Base-by-base conservation (phyloP, 2,888 invertebrate species). In the Craniophora ligustri region DNA sequence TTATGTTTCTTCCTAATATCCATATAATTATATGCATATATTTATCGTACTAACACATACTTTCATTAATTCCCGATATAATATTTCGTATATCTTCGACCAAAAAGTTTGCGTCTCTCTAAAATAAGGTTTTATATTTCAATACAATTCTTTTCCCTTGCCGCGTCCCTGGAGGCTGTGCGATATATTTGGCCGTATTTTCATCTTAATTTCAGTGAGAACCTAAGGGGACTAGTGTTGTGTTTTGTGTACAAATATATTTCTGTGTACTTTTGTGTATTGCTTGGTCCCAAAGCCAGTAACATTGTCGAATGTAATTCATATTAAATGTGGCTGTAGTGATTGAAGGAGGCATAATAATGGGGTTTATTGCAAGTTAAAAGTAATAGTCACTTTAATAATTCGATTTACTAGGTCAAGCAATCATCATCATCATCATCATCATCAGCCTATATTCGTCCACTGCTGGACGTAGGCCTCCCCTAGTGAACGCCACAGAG, bases 151-250 rank as follows among this genome's bases (percentile, higher is more conserved):
- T 40, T 68, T 62, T 7, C 11, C 18, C 19, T 18, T 32, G 7
- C 7, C 1, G 2, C 5, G 1, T 5, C 59, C 49, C 23, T 5
- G 2, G 47, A 32, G 42, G 30, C 8, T 0, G 8, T 7, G 5
- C 34, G 16, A 36, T 39, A n/a, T 51, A 46, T 42, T 71, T 28
- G 14, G 16, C 31, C 45, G 50, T 53, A 49, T 57, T 73, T 60
- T 53, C 34, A 45, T 63, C 67, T 49, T 44, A 42, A 67, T 75
- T 67, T 48, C 18, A 30, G n/a, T 0, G 7, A 13, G 31, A 44
- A 21, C 28, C 16, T 45, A 1, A 16, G 13, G 41, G 46, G 18
- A 18, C 39, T n/a, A n/a, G n/a, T n/a, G n/a, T n/a, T 23, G 18
- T 13, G 41, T 32, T 34, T n/a, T 35, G 13, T 13, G 18, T 23